Evolutionary conservation across 2,888 invertebrate genomes (phyloP), one percentile per base, ranked within the genome.

Genomic region (Drosophila prolongata): DNA sequence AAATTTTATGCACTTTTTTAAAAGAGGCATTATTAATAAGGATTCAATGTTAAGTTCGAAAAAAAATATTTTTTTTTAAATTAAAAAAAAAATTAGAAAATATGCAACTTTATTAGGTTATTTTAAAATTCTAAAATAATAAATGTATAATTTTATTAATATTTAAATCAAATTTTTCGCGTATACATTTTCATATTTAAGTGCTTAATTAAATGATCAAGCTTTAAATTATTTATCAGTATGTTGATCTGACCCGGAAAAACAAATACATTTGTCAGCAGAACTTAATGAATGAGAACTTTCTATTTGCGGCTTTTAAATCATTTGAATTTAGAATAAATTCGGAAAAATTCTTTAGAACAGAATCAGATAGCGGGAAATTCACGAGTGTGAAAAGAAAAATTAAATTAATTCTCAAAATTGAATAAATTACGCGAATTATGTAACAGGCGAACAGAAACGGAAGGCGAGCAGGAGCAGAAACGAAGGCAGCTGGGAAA

Each of bases 361-460:
- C 38, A n/a, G 1, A 1, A 40, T 13, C 58, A 10, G 19, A 34
- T 47, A 30, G 30, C 68, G 65, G 54, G 16, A 56, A 68, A 77
- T 72, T 66, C 46, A 67, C 77, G 78, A 76, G 81, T 79, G 66
- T 76, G 60, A 76, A 59, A 34, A 34, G 58, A 55, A 59, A 87
- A 82, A 87, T 87, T 49, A 83, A 88, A 82, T 83, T 83, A 83
- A 83, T 87, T 89, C 78, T 70, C 82, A 89, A 88, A 90, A 89
- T 91, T 90, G 90, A 90, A 90, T 90, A 90, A 90, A 90, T 90
- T 90, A 90, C 91, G 88, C 89, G 89, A 90, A 90, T 87, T 79
- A 84, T 62, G 69, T 82, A 90, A 75, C 87, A 89, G 91, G 90
- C 89, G 78, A 79, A 76, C 91, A 90, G 89, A 55, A 79, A 77